A percentile compares a stretch with the other conserved stretches of the same genome.
These are phyloP conservation scores for Myotis pilosus DNA, from an alignment of 2,797 vertebrate species.

Conservation along the genomic window DNA sequence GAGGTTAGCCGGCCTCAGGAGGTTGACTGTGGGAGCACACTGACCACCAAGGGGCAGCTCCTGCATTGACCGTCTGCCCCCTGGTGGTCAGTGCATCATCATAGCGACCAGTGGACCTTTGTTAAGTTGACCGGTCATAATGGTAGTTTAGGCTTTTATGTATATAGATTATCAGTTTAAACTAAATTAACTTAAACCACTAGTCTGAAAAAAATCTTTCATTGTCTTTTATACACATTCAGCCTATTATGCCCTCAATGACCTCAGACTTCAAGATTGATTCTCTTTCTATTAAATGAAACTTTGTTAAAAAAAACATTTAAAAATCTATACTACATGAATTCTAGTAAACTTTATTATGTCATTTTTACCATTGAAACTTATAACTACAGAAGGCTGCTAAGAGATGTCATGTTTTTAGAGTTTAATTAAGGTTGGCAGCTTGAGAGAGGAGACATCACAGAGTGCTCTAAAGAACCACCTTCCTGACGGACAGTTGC, in stretches of 20 bases:
- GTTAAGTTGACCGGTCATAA: too few species aligned
- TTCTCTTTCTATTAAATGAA: conserved; percentile 35
- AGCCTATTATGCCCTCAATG: conserved; percentile 4
- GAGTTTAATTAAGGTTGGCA: conserved; percentile 45
- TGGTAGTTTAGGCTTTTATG: too few species aligned
- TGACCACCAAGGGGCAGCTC: too few species aligned
- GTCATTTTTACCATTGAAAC: conserved; percentile 48
- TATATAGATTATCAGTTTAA: conserved; percentile 35
- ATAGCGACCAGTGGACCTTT: too few species aligned
- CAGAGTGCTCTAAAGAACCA: background rate
- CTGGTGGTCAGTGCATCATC: too few species aligned
- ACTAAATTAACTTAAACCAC: conserved; percentile 52
- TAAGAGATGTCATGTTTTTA: conserved; percentile 22
- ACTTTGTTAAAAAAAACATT: background rate
- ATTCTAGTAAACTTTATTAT: conserved; percentile 43
- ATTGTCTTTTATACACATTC: background rate
- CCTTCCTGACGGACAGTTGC: background rate
- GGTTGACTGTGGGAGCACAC: too few species aligned
- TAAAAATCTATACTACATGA: conserved; percentile 46
- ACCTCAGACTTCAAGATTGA: conserved; percentile 10
- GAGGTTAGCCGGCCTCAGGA: too few species aligned
- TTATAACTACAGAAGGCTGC: background rate
- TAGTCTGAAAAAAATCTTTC: background rate
- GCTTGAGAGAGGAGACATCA: background rate
- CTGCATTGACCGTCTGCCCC: too few species aligned